A percentile compares a stretch with the other conserved stretches of the same genome.
Conservation (phyloP, 1,140 invertebrate genomes). For the Cotesia glomerata region DNA sequence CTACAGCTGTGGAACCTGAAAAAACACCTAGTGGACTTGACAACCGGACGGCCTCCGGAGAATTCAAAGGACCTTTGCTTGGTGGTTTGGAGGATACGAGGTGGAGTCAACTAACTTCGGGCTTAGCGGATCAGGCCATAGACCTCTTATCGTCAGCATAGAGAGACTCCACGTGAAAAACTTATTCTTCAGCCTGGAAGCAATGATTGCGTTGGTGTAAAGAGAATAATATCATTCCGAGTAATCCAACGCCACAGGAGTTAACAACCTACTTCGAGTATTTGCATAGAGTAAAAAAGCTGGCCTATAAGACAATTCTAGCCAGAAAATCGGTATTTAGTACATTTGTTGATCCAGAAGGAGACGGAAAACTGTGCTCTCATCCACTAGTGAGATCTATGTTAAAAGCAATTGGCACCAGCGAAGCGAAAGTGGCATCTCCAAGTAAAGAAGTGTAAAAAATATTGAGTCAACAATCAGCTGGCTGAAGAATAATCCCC, state of each 20-base stretch:
- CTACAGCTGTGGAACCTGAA: not conserved
- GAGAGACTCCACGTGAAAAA: slow-evolving; percentile 22
- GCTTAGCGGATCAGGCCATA: slow-evolving; percentile 12
- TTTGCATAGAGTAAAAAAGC: slow-evolving; percentile 4
- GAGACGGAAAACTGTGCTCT: not conserved
- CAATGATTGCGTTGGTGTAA: slow-evolving; percentile 19
- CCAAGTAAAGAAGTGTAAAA: not conserved
- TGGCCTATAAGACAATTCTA: slow-evolving; percentile 26
- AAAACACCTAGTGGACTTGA: slow-evolving; percentile 29
- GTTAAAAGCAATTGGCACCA: slow-evolving; percentile 9
- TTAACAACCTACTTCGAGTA: not conserved
- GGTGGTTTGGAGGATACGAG: slow-evolving; percentile 24
- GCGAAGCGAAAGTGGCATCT: not conserved
- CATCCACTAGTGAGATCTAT: slow-evolving; percentile 16
- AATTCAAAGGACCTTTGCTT: not conserved
- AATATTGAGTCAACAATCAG: too few species aligned
- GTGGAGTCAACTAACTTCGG: slow-evolving; percentile 25
- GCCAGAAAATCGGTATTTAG: not conserved
- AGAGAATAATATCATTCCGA: not conserved
- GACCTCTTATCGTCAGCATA: not conserved
- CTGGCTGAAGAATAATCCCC: too few species aligned
- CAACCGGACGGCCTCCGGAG: slow-evolving; percentile 18
- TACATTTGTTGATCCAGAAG: too few species aligned
- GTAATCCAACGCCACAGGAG: not conserved
- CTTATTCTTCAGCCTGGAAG: slow-evolving; percentile 25